Evolutionary conservation across 2,113 vertebrate genomes (phyloP).

Genomic region (Tachysurus fulvidraco): DNA sequence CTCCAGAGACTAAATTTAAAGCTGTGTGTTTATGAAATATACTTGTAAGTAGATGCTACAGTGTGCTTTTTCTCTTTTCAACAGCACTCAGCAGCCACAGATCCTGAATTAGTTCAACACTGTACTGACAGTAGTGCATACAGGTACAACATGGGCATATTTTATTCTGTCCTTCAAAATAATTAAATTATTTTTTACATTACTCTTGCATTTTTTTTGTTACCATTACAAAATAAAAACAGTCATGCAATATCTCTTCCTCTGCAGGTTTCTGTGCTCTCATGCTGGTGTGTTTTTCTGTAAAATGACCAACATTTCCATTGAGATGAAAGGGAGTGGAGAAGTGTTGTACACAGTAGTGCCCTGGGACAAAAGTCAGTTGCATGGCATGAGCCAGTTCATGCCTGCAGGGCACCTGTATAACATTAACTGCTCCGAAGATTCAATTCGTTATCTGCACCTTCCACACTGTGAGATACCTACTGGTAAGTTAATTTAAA

Average conservation of each 20-base stretch:
- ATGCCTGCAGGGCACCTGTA: slow-evolving; percentile 37
- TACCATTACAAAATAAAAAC: background rate
- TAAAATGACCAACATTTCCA: slow-evolving; percentile 1
- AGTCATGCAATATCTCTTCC: background rate
- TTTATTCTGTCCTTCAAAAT: background rate
- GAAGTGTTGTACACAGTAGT: slow-evolving; percentile 2
- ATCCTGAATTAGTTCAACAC: background rate
- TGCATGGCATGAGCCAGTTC: slow-evolving; percentile 1
- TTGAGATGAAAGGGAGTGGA: slow-evolving; percentile 19
- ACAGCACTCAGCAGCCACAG: background rate
- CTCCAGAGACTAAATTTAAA: background rate
- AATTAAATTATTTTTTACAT: background rate
- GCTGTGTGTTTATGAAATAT: background rate
- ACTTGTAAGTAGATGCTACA: background rate
- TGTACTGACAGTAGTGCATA: background rate
- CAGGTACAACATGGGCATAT: background rate
- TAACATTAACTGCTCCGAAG: slow-evolving; percentile 39
- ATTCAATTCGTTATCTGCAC: slow-evolving; percentile 46
- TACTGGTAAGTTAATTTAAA: slow-evolving; percentile 30
- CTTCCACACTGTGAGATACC: slow-evolving; percentile 59
- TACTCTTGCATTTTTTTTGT: background rate
- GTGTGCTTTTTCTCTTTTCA: background rate
- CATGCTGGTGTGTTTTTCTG: slow-evolving; percentile 1
- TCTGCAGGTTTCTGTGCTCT: background rate
- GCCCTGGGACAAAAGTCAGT: background rate